Evolutionary conservation across 2,797 vertebrate genomes (phyloP).

Genomic region (Protosalanx chinensis): DNA sequence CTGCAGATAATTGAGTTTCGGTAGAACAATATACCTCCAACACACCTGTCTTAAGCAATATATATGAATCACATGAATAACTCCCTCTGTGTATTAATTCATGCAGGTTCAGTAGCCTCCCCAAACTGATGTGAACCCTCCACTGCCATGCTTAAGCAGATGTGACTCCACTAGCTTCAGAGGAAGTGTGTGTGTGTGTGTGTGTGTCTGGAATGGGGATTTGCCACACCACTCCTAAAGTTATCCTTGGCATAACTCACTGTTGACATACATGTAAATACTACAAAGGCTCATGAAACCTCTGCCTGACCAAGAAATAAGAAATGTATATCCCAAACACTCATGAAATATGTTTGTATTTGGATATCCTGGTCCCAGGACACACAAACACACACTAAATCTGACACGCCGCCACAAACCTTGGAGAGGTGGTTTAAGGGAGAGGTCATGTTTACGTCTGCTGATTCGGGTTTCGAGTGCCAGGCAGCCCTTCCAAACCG

Average conservation of each 20-base stretch:
- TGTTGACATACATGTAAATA: background rate
- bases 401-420: background rate
- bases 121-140: constrained; percentile 44
- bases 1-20: constrained; percentile 55
- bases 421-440: constrained; percentile 6
- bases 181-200: constrained; percentile 1
- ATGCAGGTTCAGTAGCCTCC: constrained; percentile 45
- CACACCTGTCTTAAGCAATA: constrained; percentile 52
- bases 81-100: no score
- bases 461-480: constrained; percentile 9
- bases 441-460: constrained; percentile 7
- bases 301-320: background rate
- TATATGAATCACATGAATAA: constrained; percentile 54
- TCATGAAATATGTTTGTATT: background rate
- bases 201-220: constrained; percentile 4
- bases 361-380: background rate
- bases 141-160: constrained; percentile 30
- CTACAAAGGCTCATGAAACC: background rate
- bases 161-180: constrained; percentile 26
- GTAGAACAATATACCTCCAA: constrained; percentile 42
- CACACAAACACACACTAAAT: background rate
- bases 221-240: background rate
- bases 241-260: background rate
- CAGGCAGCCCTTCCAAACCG: constrained; percentile 16
- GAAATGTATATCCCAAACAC: background rate